Conservation (phyloP, 2,888 invertebrate species). For the Zygaena filipendulae region DNA sequence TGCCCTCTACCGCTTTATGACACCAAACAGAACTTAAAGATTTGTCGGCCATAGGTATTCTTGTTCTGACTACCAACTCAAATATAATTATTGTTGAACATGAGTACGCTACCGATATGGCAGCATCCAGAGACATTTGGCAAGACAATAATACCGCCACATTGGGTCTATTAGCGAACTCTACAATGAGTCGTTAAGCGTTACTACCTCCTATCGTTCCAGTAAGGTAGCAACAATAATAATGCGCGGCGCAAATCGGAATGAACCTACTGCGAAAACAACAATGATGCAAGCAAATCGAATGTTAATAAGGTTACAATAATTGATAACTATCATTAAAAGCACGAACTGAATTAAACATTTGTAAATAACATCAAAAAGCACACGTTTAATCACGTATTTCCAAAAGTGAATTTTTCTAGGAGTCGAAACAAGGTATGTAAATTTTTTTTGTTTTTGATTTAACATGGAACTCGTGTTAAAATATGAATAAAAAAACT, state of each 20-base stretch:
- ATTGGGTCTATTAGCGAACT: constrained; percentile 39
- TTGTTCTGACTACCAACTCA: too few relatives aligned
- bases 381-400: too few relatives aligned
- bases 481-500: too few relatives aligned
- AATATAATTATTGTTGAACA: constrained; percentile 1
- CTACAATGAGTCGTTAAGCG: constrained; percentile 59
- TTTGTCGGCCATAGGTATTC: too few relatives aligned
- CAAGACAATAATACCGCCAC: constrained; percentile 32
- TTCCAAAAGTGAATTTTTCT: too few relatives aligned
- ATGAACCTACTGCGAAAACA: constrained; percentile 32
- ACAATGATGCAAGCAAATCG: constrained; percentile 23
- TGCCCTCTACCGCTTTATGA: neutral
- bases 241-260: constrained; percentile 37
- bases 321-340: too few relatives aligned
- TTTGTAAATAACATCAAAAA: too few relatives aligned
- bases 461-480: too few relatives aligned
- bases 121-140: constrained; percentile 21
- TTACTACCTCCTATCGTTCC: constrained; percentile 47
- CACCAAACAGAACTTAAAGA: too few relatives aligned
- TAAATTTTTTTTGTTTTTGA: too few relatives aligned
- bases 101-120: constrained; percentile 7
- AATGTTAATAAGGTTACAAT: neutral
- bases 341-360: too few relatives aligned
- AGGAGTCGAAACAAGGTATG: too few relatives aligned
- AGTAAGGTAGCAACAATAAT: constrained; percentile 42